Evolutionary conservation across 2,888 invertebrate genomes (phyloP), one percentile per base, ranked within the genome.

Genomic region (Cantharis lateralis): DNA sequence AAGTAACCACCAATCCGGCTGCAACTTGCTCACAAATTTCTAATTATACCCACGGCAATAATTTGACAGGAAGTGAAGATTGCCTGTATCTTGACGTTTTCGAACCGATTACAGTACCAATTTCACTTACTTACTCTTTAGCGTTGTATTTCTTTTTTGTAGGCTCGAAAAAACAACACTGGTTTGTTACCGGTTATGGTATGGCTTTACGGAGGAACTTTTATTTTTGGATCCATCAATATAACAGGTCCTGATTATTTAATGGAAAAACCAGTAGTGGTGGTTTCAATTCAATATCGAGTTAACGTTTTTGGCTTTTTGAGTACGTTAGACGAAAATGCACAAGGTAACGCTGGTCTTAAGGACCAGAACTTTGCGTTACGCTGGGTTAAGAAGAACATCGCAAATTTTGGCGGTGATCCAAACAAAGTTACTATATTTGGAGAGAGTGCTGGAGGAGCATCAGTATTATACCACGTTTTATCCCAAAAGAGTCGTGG

Each of bases 171-270:
- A 62, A 78, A 76, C 79, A 64, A 72, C 18, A 62, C 77, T 9
- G 72, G 16, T 15, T 16, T 75, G 9, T 70, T 82, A 15, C 82
- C 84, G 15, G 84, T 84, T 5, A 76, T 84, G 74, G 79, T 84
- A n/a, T 80, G 80, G 70, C 80, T 83, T 10, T 82, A 84, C 72
- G 83, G 82, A 5, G 84, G 84, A 26, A 77, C 77, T n/a, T 84
- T 82, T 62, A 73, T 79, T 9, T 79, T 80, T 71, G 82, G 82
- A 11, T 76, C 80, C 4, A 76, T 24, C 11, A 48, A 62, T 72
- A 15, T n/a, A 20, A 69, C 78, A 64, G 75, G 74, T 11, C 79
- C 83, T 1, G 82, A 81, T 64, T 82, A 77, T 73, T 74, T 84
- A 5, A 81, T 85, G 68, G 80, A 84, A 48, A 70, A 82, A 64